phyloP scores from a whole-genome alignment of 2,797 vertebrate species.

The Gila robusta region DNA sequence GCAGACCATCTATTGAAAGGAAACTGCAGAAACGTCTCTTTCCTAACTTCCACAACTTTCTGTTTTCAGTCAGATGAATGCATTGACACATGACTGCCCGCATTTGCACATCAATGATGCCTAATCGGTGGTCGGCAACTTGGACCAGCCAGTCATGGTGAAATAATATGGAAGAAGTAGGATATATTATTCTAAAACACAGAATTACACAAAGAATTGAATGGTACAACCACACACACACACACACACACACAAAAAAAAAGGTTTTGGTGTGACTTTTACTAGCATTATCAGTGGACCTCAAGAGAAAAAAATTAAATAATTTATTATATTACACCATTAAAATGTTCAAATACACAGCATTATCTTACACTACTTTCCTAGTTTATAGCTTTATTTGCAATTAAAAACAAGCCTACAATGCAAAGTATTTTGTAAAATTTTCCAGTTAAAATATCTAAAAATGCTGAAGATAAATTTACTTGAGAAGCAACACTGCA shows the following conservation, averaged over 20 bases:
- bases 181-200: neutral
- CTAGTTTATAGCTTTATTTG: neutral
- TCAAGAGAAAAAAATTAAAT: neutral
- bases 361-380: no score
- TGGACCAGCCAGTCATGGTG: neutral
- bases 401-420: neutral
- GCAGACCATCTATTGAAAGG: neutral
- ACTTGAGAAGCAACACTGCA: neutral
- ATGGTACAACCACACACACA: neutral
- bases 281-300: neutral
- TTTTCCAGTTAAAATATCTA: neutral
- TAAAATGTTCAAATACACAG: neutral
- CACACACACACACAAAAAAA: neutral
- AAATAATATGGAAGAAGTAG: neutral
- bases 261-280: neutral
- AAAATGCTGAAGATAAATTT: neutral
- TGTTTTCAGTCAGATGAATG: slow-evolving; percentile 2
- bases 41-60: neutral
- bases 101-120: slow-evolving; percentile 35
- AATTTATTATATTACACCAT: neutral
- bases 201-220: neutral
- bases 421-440: no score
- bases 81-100: neutral
- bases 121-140: neutral
- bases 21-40: neutral